phyloP scores from a whole-genome alignment of 2,113 vertebrate species.

The Mesocricetus auratus region DNA sequence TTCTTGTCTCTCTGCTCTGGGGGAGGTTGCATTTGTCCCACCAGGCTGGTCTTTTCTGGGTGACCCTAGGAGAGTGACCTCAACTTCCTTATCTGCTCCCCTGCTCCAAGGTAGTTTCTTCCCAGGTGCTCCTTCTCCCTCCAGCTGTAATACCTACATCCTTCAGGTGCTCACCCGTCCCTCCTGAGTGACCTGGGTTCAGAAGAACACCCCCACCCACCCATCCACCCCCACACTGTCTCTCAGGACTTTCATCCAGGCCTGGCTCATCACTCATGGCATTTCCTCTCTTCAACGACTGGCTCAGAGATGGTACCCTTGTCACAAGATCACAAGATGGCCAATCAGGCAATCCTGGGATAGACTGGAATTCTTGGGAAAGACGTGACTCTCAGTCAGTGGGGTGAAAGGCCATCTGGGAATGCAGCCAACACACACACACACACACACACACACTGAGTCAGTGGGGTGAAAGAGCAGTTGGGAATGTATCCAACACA shows the following conservation, averaged over 20 bases:
- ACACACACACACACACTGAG: conserved; percentile 13
- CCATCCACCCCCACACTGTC: no score
- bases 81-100: background rate
- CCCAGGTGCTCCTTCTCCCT: background rate
- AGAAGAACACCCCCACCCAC: background rate
- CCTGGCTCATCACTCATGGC: background rate
- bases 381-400: background rate
- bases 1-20: background rate
- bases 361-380: conserved; percentile 31
- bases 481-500: no score
- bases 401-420: background rate
- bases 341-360: background rate
- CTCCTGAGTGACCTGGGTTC: background rate
- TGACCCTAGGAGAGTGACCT: background rate
- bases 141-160: background rate
- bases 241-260: background rate
- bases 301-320: conserved; percentile 5
- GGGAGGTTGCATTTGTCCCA: background rate
- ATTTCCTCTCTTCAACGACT: background rate
- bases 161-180: background rate
- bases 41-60: background rate
- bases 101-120: background rate
- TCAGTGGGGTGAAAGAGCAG: no score
- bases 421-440: background rate
- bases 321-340: background rate